These are phyloP conservation scores for Bombus picipes DNA, from an alignment of 1,140 invertebrate genomes.

Conservation along the genomic window DNA sequence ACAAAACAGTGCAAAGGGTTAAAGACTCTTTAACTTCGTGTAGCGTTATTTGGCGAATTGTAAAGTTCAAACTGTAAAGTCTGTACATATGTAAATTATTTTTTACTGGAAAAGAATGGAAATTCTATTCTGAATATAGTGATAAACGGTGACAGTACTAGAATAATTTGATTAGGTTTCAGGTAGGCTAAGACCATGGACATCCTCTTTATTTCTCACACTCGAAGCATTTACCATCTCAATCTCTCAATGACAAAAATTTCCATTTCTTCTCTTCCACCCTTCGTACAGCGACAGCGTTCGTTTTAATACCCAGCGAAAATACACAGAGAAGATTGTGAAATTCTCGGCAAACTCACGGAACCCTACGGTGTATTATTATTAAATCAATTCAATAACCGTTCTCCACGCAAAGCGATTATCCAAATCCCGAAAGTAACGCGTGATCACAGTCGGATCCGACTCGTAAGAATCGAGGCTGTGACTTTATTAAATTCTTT, in stretches of 20 bases:
- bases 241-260: background rate
- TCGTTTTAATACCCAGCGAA: background rate
- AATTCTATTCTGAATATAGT: background rate
- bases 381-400: no score
- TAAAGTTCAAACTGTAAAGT: background rate
- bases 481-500: conserved; percentile 52
- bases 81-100: background rate
- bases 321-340: background rate
- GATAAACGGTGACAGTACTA: background rate
- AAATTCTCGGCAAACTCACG: background rate
- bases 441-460: background rate
- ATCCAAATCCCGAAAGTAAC: conserved; percentile 18
- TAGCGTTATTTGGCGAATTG: background rate
- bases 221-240: background rate
- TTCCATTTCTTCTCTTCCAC: background rate
- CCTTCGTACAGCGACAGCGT: background rate
- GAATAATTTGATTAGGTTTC: background rate
- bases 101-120: background rate
- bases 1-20: no score
- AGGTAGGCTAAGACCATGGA: background rate
- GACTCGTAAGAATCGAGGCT: conserved; percentile 14
- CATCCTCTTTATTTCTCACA: background rate
- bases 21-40: background rate
- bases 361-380: no score
- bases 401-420: background rate